Percentiles rank a stretch among this genome's conserved stretches.
Conservation (phyloP, 92 coral and sea anemone genomes). For the Porites lobata region DNA sequence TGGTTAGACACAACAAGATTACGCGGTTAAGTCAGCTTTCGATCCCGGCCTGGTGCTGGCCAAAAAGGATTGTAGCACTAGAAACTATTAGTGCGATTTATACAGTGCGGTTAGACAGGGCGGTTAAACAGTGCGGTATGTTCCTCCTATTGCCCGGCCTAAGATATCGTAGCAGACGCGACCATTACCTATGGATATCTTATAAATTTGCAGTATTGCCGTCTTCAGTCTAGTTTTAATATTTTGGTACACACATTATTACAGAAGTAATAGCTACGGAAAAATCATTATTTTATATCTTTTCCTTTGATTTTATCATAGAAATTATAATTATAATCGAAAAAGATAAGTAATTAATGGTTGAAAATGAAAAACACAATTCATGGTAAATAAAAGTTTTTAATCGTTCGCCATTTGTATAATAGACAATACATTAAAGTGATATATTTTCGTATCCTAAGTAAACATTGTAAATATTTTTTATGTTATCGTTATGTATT, state of each 20-base stretch:
- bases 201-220: not conserved
- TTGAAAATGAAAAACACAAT: not conserved
- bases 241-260: not conserved
- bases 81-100: no score
- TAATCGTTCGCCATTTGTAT: constrained; percentile 7
- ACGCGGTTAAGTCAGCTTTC: no score
- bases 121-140: not conserved
- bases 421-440: constrained; percentile 19
- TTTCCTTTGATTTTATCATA: not conserved
- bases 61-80: no score
- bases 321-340: not conserved
- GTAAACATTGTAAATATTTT: constrained; percentile 4
- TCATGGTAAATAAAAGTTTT: not conserved
- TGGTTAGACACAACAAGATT: no score
- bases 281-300: constrained; percentile 8
- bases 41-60: no score
- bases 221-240: not conserved
- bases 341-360: not conserved
- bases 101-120: no score
- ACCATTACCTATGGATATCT: no score
- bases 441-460: constrained; percentile 21
- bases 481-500: not conserved
- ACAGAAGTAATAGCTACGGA: not conserved
- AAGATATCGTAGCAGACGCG: no score
- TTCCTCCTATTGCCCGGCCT: not conserved